Evolutionary conservation across 2,113 vertebrate species (phyloP), one percentile per base, ranked within the genome.

Genomic region (Calypte anna): DNA sequence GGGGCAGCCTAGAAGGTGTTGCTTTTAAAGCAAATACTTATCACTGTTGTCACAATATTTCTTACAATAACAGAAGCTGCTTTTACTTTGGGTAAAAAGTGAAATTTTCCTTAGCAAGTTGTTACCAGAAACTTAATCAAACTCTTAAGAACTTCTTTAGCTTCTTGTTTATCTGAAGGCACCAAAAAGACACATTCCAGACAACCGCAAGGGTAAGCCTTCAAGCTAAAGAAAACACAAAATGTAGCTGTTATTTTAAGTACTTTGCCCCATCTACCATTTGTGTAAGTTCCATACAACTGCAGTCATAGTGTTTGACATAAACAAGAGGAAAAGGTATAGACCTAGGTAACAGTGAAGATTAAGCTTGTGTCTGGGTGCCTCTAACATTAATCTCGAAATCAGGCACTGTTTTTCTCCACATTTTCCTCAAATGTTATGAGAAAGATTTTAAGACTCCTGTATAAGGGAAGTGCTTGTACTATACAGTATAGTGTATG

Each of bases 401-500:
- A 59, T 30, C 16, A 24, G 27, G 75, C 59, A n/a, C 10, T 15
- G 22, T 3, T 31, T 70, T 54, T 31, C 18, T 55, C 58, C 67
- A 18, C 51, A 77, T 36, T 53, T 77, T 23, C 31, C 43, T 51
- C 78, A 13, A 63, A 53, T 3, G 7, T 18, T 12, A n/a, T 2
- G 6, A 81, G 28, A 25, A 72, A 58, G 28, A 10, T 28, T 63
- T 68, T 14, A 63, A 67, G 40, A 3, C 20, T 31, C 14, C 19
- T 12, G 22, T 28, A 62, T 21, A 69, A 30, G 27, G 53, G 53
- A 23, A 36, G 3, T 1, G 2, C 16, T 25, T 9, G 30, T 5
- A 25, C 15, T 54, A 14, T 0, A 0, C 11, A 59, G 24, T 18
- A 38, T 3, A 50, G 19, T 0, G 2, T 48, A 5, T n/a, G 40